Base-by-base conservation (phyloP, 37 sponge, comb jelly and placozoan species). In the Spongia lamella region DNA sequence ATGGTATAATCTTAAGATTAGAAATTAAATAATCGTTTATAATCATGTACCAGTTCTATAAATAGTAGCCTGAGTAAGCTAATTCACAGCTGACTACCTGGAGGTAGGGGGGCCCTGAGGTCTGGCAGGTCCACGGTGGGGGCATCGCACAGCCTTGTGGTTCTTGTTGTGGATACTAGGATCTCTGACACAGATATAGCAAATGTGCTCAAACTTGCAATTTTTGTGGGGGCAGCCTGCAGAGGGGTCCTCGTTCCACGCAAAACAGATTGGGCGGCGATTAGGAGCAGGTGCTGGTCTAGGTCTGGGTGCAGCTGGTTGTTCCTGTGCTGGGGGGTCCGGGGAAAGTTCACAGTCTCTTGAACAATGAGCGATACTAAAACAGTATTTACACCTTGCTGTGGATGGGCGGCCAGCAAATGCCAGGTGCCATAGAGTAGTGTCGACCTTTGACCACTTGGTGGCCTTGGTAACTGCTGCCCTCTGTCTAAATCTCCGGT, bases 101-200 rank as follows among this genome's bases (percentile, higher is more conserved):
- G n/a, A n/a, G n/a, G n/a, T n/a, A n/a, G n/a, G n/a, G n/a, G n/a
- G n/a, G n/a, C n/a, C n/a, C n/a, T n/a, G n/a, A n/a, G n/a, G n/a
- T n/a, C n/a, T n/a, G n/a, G 62, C 25, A 24, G 22, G 67, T 16
- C 49, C 50, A 26, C 68, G 43, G 5, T 9, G 40, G 7, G 17
- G 38, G 68, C 68, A 68, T 43, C 43, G 68, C 13, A 37, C 24
- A 50, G 68, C 68, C 38, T 68, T 68, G 49, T 68, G 49, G 68
- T 68, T 31, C 11, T 38, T 35, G 68, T 68, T 7, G 9, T 25
- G 39, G 3, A 9, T 22, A 3, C 43, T 43, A 3, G 68, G 68
- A 33, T 37, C 68, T 34, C 43, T 68, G 2, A 50, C 68, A 9
- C 68, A 68, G 30, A 16, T 47, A 17, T 9, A 1, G 16, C 68